Percentiles rank a stretch among this genome's conserved stretches.
Evolutionary conservation across 2,113 vertebrate species (phyloP).

Genomic region (Microcebus griseorufus): DNA sequence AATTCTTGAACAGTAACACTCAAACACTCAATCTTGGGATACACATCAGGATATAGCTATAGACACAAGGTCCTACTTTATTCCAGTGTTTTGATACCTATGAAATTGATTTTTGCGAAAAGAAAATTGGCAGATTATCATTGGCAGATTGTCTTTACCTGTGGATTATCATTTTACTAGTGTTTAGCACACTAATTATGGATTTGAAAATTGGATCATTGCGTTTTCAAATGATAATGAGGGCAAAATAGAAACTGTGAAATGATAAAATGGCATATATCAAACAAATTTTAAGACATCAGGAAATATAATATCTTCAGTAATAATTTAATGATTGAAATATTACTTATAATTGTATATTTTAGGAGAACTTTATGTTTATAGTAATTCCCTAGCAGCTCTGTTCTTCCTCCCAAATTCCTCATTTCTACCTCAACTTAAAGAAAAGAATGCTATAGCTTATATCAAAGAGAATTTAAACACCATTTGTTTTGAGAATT

Average conservation of each 20-base stretch:
- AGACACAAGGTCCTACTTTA: background rate
- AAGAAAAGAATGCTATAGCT: background rate
- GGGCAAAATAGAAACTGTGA: background rate
- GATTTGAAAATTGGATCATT: slow-evolving; percentile 38
- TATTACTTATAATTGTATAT: background rate
- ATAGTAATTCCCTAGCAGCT: background rate
- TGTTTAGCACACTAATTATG: slow-evolving; percentile 2
- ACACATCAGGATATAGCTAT: background rate
- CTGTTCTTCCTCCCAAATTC: background rate
- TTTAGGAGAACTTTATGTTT: background rate
- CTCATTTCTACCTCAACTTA: background rate
- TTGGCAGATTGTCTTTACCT: too few relatives aligned
- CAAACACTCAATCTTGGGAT: background rate
- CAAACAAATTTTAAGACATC: slow-evolving; percentile 24
- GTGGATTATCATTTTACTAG: slow-evolving; percentile 6
- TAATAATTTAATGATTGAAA: background rate
- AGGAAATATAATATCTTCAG: slow-evolving; percentile 29
- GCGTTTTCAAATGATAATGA: slow-evolving; percentile 37
- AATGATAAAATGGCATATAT: slow-evolving; percentile 49
- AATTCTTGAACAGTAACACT: background rate
- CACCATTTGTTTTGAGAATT: background rate
- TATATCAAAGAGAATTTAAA: slow-evolving; percentile 7
- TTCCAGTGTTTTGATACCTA: slow-evolving; percentile 27
- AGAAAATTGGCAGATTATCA: slow-evolving; percentile 40
- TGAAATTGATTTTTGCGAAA: slow-evolving; percentile 34